These are phyloP conservation scores for Stichodactyla mertensii DNA, from an alignment of 64 coral and sea anemone genomes.

Conservation along the genomic window DNA sequence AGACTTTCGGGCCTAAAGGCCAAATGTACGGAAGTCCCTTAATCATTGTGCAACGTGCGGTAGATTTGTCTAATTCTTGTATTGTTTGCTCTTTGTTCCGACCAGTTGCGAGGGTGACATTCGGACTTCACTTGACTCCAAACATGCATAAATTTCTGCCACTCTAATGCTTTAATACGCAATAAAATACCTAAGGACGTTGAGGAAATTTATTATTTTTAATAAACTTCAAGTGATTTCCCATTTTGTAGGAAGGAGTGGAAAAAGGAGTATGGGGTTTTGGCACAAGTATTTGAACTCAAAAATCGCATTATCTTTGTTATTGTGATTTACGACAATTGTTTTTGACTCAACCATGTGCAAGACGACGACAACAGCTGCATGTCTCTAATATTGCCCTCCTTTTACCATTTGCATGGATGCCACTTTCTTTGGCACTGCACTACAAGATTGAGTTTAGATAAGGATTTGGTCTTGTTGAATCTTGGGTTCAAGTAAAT, in stretches of 20 bases:
- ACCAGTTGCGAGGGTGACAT: constrained; percentile 9
- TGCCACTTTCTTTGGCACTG: not conserved
- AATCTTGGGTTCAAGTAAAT: not conserved
- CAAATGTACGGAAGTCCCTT: constrained; percentile 21
- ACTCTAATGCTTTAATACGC: not conserved
- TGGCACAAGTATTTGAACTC: not conserved
- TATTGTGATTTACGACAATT: constrained; percentile 30
- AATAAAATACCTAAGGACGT: not conserved
- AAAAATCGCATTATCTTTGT: not conserved
- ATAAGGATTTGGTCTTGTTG: not conserved
- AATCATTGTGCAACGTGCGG: constrained; percentile 8
- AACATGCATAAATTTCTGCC: constrained; percentile 22
- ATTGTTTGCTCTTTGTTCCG: constrained; percentile 23
- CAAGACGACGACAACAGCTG: not conserved
- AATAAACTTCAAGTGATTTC: not conserved
- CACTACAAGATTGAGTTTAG: not conserved
- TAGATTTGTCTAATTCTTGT: constrained; percentile 25
- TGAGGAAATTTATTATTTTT: not conserved
- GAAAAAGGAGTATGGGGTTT: not conserved
- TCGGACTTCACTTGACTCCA: not conserved
- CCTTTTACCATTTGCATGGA: not conserved
- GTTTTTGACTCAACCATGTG: constrained; percentile 11
- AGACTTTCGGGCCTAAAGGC: not conserved
- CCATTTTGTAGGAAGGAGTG: not conserved
- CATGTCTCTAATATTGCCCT: constrained; percentile 2